Base-by-base conservation (phyloP, 2,113 vertebrate genomes). In the Brachyhypopomus gauderio region DNA sequence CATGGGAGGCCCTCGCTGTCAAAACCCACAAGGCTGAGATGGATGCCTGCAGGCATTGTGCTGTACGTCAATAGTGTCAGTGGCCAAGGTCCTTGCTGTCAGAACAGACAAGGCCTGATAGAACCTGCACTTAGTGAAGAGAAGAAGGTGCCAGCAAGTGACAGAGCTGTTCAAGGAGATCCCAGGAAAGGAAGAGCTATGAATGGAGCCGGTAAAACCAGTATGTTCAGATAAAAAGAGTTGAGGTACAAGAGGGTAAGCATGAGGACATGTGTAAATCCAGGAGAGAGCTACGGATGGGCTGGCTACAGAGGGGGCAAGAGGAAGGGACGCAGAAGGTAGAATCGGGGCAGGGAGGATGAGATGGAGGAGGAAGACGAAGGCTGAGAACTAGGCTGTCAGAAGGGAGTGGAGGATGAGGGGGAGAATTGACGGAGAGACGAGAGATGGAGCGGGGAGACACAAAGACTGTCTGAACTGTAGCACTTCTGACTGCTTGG, bases 11-110 rank as follows among this genome's bases (percentile, higher is more conserved):
- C 67, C 34, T 22, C 48, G 38, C 84, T 85, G 64, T 81, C 79
- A 85, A 72, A 85, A 82, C 75, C 64, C 69, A 59, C 60, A 74
- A 56, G 41, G 60, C 69, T 58, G 48, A 80, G 70, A 66, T 84
- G 56, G 67, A 72, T 59, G 69, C 20, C 66, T 38, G 30, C 22
- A 19, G 66, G 66, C 34, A 12, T 38, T 38, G 66, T 19, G 59
- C 58, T 87, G 85, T 83, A 74, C 90, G 88, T 89, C 76, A 87
- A 66, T 79, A 12, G 88, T 89, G 85, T 87, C 89, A 89, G 86
- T 82, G 87, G 87, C 88, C 86, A 80, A 89, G 86, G 86, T 87
- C 85, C 86, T 89, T 87, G 90, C 87, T 88, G 87, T 89, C 89
- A 91, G 89, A 41, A 45, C 41, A 66, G 67, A 77, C 74, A 25